Conservation (phyloP, 2,797 vertebrate species). For the Sebastes steindachneri region DNA sequence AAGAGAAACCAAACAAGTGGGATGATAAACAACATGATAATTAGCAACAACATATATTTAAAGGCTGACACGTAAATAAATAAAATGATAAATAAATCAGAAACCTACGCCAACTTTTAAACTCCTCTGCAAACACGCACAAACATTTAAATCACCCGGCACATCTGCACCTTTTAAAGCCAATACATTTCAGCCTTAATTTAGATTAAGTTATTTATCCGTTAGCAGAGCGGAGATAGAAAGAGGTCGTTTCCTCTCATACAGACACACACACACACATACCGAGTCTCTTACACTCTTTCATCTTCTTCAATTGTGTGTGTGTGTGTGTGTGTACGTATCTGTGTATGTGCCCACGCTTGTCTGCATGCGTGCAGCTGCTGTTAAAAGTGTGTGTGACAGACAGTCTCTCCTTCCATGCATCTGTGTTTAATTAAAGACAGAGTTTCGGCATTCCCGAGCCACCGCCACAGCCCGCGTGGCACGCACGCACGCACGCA, state of each 20-base stretch:
- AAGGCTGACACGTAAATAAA: neutral
- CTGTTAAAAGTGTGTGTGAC: constrained; percentile 79
- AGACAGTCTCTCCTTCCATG: constrained; percentile 88
- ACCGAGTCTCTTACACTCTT: constrained; percentile 46
- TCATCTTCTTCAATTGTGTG: constrained; percentile 64
- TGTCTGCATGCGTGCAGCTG: constrained; percentile 65
- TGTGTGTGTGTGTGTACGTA: constrained; percentile 28
- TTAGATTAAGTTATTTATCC: constrained; percentile 65
- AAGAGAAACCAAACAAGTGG: neutral
- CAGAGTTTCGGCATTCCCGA: constrained; percentile 87
- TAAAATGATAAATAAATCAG: constrained; percentile 1
- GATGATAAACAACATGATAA: constrained; percentile 16
- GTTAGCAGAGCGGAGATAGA: constrained; percentile 30
- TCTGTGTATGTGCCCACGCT: constrained; percentile 44
- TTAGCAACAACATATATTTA: constrained; percentile 1
- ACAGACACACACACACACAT: constrained; percentile 22
- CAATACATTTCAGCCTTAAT: constrained; percentile 48
- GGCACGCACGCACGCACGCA: constrained; percentile 43
- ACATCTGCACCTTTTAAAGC: constrained; percentile 45
- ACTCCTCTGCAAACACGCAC: constrained; percentile 9
- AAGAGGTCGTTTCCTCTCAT: constrained; percentile 43
- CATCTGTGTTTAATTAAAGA: constrained; percentile 94
- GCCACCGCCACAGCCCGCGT: constrained; percentile 74
- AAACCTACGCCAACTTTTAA: constrained; percentile 7
- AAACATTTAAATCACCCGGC: constrained; percentile 26